These are phyloP conservation scores for Drosophila nigricruria DNA, from an alignment of 2,888 invertebrate species.

Conservation along the genomic window DNA sequence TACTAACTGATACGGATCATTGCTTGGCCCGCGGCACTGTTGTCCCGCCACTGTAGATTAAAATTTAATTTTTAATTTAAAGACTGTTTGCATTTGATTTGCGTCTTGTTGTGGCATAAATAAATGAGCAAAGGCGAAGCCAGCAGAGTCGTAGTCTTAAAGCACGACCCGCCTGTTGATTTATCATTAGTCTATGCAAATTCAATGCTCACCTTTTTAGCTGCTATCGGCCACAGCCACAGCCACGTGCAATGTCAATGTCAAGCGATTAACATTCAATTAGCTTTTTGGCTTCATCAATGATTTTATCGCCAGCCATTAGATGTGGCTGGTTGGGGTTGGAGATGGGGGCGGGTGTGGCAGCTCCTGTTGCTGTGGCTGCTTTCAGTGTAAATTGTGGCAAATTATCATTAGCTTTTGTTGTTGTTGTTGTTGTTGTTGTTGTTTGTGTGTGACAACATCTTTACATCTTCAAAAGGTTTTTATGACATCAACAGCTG, in stretches of 20 bases:
- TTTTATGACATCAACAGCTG: constrained; percentile 85
- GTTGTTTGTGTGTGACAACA: constrained; percentile 55
- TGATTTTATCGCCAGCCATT: constrained; percentile 83
- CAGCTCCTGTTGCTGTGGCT: constrained; percentile 40
- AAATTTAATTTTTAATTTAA: constrained; percentile 85
- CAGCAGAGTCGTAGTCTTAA: neutral
- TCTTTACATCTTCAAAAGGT: constrained; percentile 80
- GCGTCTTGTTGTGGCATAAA: constrained; percentile 57
- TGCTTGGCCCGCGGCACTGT: constrained; percentile 32
- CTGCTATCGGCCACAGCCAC: constrained; percentile 32
- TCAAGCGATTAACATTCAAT: constrained; percentile 83
- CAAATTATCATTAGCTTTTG: constrained; percentile 79
- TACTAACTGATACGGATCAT: constrained; percentile 60
- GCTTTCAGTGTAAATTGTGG: constrained; percentile 74
- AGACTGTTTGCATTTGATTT: constrained; percentile 81
- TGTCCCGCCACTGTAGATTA: constrained; percentile 68
- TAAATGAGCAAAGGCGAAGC: constrained; percentile 11
- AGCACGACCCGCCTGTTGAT: constrained; percentile 59
- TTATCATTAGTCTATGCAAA: constrained; percentile 75
- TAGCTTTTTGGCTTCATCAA: constrained; percentile 78
- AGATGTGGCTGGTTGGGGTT: constrained; percentile 34
- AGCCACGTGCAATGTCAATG: constrained; percentile 77
- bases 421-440: constrained; percentile 40
- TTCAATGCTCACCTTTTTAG: constrained; percentile 55
- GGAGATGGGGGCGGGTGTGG: neutral